Base-by-base conservation (phyloP, 2,888 invertebrate species). In the Phrixothrix hirtus region DNA sequence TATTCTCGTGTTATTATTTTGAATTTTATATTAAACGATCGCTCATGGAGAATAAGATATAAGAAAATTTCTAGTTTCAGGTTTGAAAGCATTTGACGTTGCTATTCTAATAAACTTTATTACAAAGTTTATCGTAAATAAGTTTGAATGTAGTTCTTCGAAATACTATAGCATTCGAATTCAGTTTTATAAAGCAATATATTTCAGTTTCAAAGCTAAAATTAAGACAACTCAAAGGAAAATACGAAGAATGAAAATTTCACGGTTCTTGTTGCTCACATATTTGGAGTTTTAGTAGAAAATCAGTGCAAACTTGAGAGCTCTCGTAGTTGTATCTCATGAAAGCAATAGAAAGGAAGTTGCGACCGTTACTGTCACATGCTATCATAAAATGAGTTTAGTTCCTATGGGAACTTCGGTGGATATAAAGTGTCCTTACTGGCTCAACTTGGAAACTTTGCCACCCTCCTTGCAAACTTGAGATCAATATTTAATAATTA, bases 401-500 rank as follows among this genome's bases (percentile, higher is more conserved):
- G 36, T 30, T 30, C 52, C 52, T 46, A 26, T 46, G 46, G 45
- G 46, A 52, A 30, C 46, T 36, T 31, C 25, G 35, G 34, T 34
- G 45, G 52, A 52, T 42, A 41, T 46, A 52, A 52, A 52, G 41
- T 52, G 42, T 46, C 46, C 42, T 42, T 45, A 51, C 35, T 41
- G 52, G 32, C 26, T 41, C 31, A 47, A 46, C 41, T 52, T 52
- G 30, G 35, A 41, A 52, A 52, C 27, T 52, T 52, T 46, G 35
- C 37, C 29, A 31, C 35, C 45, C 36, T 36, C 36, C 35, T 21
- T 17, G 11, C 30, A 31, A 37, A 32, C 31, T 51, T 42, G 36
- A 41, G 52, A 52, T 52, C 52, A 45, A 52, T 52, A 52, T 42
- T 41, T 52, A 46, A 52, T 52, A 48, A 42, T 48, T n/a, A 21